phyloP scores from a whole-genome alignment of 2,113 vertebrate genomes.

The Oophaga pumilio region DNA sequence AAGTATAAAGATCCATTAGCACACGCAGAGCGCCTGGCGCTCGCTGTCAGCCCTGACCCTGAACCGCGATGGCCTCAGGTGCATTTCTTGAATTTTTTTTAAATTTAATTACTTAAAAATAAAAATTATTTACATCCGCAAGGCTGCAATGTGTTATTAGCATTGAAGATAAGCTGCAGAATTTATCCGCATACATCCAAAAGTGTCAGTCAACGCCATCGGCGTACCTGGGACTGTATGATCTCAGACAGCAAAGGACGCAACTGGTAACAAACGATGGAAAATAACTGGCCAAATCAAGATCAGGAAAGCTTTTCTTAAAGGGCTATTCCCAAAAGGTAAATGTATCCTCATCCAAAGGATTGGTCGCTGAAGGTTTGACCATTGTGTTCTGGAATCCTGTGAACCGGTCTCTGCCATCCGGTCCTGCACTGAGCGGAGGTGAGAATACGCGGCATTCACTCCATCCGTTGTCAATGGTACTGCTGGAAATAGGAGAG shows the following conservation, averaged over 20 bases:
- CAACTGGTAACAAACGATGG: neutral
- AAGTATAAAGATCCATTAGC: constrained; percentile 8
- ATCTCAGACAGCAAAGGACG: constrained; percentile 25
- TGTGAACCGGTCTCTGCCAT: no score
- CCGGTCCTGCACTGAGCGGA: no score
- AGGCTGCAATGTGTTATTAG: neutral
- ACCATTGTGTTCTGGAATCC: no score
- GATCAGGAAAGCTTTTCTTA: neutral
- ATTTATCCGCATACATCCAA: neutral
- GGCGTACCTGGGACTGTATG: neutral
- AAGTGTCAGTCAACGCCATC: neutral
- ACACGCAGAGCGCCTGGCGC: neutral
- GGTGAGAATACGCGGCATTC: no score
- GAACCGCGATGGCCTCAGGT: neutral
- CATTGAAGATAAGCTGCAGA: neutral
- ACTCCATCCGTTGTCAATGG: no score
- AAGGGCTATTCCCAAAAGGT: no score
- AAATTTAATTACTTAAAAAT: no score
- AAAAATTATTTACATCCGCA: no score
- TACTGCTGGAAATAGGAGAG: no score
- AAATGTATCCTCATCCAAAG: no score
- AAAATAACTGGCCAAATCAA: constrained; percentile 22
- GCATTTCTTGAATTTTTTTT: neutral
- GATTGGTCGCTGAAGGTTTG: no score
- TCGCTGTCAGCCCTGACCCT: neutral